Evolutionary conservation across 2,797 vertebrate species (phyloP).

Genomic region (Manis javanica): DNA sequence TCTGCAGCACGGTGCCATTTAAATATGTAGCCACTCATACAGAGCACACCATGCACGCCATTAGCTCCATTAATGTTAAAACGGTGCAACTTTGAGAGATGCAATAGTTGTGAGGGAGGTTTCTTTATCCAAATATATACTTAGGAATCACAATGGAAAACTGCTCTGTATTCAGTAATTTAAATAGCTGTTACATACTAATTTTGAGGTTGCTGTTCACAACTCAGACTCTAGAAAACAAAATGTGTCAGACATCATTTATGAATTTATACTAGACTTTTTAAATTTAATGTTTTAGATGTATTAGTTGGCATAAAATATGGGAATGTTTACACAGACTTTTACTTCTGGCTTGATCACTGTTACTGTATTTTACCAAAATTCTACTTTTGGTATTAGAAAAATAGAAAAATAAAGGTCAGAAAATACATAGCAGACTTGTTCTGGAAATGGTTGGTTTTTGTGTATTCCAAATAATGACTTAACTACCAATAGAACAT

Average conservation of each 20-base stretch:
- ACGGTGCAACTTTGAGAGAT: neutral
- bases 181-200: neutral
- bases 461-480: conserved; percentile 24
- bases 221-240: conserved; percentile 44
- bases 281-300: conserved; percentile 4
- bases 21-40: neutral
- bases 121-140: conserved; percentile 25
- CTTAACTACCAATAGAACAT: conserved; percentile 6
- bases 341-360: neutral
- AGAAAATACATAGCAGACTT: neutral
- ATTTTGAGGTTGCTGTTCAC: neutral
- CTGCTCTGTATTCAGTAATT: conserved; percentile 14
- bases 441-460: conserved; percentile 11
- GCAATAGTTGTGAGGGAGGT: neutral
- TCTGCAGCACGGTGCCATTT: neutral
- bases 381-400: conserved; percentile 27
- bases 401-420: conserved; percentile 31
- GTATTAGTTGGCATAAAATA: neutral
- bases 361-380: conserved; percentile 8
- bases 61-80: conserved; percentile 10
- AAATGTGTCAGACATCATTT: conserved; percentile 30
- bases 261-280: neutral
- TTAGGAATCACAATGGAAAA: conserved; percentile 13
- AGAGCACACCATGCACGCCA: neutral
- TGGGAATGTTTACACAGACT: neutral